These are phyloP conservation scores for Eolophus roseicapilla DNA, from an alignment of 2,113 vertebrate genomes.

Conservation along the genomic window DNA sequence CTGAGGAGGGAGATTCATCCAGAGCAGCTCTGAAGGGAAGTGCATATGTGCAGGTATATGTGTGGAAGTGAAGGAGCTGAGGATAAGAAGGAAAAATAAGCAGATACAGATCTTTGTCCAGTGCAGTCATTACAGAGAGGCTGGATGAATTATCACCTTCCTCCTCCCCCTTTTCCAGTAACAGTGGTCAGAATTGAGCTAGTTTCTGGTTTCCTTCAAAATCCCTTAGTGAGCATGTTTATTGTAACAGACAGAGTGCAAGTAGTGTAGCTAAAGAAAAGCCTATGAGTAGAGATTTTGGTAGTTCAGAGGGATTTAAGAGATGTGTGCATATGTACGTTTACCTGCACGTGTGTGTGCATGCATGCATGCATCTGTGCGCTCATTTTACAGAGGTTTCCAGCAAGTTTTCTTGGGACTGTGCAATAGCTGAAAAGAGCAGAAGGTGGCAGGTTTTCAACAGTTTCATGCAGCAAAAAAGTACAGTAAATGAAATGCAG, in stretches of 20 bases:
- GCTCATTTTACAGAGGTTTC: rapidly evolving
- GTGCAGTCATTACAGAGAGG: background rate
- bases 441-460: conserved; percentile 3
- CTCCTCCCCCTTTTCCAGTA: rapidly evolving
- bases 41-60: rapidly evolving
- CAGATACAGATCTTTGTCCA: background rate
- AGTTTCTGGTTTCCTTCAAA: background rate
- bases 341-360: rapidly evolving
- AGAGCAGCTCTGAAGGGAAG: background rate
- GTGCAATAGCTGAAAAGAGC: background rate
- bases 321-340: rapidly evolving
- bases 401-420: background rate
- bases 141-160: background rate
- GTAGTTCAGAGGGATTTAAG: background rate
- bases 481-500: background rate
- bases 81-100: background rate
- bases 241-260: background rate
- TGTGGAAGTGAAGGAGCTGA: background rate
- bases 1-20: background rate
- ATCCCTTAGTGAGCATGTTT: background rate
- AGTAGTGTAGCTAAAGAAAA: background rate
- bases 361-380: background rate
- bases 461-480: background rate
- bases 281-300: background rate
- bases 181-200: background rate